Conservation (phyloP, 1,140 invertebrate genomes). For the Steinernema khuongi region DNA sequence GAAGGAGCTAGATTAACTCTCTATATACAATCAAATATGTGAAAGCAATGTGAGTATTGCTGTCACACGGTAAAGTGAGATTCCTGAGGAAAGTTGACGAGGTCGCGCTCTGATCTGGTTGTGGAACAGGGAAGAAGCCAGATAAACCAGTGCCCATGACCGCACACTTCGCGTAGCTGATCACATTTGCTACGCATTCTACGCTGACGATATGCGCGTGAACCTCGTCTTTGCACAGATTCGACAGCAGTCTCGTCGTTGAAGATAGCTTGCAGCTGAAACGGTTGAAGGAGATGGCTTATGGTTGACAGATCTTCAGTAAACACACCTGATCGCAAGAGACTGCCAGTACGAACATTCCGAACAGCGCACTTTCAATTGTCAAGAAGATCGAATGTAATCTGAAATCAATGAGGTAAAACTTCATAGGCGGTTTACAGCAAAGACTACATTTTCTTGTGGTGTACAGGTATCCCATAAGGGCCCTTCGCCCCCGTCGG, state of each 20-base stretch:
- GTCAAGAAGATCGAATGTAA: slow-evolving; percentile 78
- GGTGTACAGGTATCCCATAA: slow-evolving; percentile 69
- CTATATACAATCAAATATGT: slow-evolving; percentile 5
- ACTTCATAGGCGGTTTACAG: slow-evolving; percentile 27
- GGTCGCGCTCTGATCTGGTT: slow-evolving; percentile 8
- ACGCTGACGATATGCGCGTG: slow-evolving; percentile 62
- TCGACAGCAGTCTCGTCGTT: slow-evolving; percentile 77
- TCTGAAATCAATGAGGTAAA: slow-evolving; percentile 63
- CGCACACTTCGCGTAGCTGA: slow-evolving; percentile 74
- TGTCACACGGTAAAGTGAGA: slow-evolving; percentile 5
- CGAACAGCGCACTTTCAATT: slow-evolving; percentile 77
- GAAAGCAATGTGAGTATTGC: background rate
- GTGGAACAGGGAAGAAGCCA: slow-evolving; percentile 33
- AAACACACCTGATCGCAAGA: slow-evolving; percentile 77
- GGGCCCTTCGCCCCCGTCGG: slow-evolving; percentile 67
- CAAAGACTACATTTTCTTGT: slow-evolving; percentile 53
- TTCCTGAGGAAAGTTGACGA: slow-evolving; percentile 17
- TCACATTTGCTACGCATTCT: slow-evolving; percentile 67
- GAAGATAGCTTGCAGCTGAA: slow-evolving; percentile 66
- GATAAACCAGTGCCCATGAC: slow-evolving; percentile 64
- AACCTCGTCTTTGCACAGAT: slow-evolving; percentile 69
- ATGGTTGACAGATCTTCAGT: background rate
- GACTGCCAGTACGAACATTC: slow-evolving; percentile 81
- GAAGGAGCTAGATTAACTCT: background rate
- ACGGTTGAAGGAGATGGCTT: background rate